These are phyloP conservation scores for Cyclura pinguis DNA, from an alignment of 2,797 vertebrate genomes.

Conservation along the genomic window DNA sequence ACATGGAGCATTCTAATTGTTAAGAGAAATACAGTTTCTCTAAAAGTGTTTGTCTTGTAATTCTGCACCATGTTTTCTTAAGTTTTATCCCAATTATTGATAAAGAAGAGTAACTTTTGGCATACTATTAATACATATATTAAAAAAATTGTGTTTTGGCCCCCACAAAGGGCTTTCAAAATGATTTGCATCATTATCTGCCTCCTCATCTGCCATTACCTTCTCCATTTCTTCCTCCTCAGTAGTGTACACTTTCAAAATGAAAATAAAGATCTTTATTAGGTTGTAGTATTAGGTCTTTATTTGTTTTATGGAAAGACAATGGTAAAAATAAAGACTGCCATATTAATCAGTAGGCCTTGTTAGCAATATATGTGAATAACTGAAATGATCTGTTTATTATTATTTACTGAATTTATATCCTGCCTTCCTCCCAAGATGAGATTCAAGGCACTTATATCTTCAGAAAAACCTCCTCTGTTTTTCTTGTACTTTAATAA, in stretches of 20 bases:
- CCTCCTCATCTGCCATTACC: not conserved
- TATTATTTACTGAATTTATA: not conserved
- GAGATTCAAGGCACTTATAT: too few species aligned
- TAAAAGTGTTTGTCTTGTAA: not conserved
- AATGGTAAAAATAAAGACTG: constrained; percentile 16
- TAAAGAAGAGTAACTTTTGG: not conserved
- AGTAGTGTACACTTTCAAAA: not conserved
- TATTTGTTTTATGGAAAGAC: not conserved
- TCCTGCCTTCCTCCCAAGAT: too few species aligned
- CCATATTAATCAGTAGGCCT: constrained; percentile 44
- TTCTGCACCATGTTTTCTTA: not conserved
- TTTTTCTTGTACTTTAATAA: not conserved
- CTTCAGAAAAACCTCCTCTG: not conserved
- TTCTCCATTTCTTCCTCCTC: not conserved
- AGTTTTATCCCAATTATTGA: not conserved
- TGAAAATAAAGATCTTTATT: not conserved
- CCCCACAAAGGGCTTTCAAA: not conserved
- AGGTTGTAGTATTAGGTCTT: too few species aligned
- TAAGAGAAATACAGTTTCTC: not conserved
- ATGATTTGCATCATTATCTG: not conserved
- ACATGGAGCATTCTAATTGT: not conserved
- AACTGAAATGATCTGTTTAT: constrained; percentile 47
- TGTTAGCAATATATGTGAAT: constrained; percentile 59
- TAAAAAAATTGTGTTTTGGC: not conserved
- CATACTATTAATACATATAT: not conserved